phyloP scores from a whole-genome alignment of 92 coral and sea anemone genomes.

The Umimayanthus kanabou region DNA sequence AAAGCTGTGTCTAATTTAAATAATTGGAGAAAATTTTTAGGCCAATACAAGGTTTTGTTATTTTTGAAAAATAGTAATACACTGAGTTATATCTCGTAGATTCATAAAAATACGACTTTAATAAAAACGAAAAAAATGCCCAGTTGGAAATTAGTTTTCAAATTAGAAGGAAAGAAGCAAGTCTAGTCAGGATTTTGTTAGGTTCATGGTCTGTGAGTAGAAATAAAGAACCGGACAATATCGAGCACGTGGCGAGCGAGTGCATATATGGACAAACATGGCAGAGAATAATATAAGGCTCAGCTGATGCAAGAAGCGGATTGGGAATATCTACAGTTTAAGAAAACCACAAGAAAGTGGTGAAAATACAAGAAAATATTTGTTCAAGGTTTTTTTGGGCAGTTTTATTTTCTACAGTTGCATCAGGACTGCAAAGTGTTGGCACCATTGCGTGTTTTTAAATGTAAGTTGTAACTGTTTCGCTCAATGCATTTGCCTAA shows the following conservation, averaged over 20 bases:
- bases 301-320: too few relatives aligned
- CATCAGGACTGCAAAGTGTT: too few relatives aligned
- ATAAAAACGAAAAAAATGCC: background rate
- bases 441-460: too few relatives aligned
- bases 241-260: background rate
- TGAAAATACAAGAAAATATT: too few relatives aligned
- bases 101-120: background rate
- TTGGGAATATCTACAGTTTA: too few relatives aligned
- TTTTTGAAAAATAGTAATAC: background rate
- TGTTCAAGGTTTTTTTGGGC: too few relatives aligned
- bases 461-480: too few relatives aligned
- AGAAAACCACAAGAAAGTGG: too few relatives aligned
- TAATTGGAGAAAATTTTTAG: background rate
- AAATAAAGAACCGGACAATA: background rate
- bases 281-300: too few relatives aligned
- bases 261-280: background rate
- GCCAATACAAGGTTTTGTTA: background rate
- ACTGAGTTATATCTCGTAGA: background rate
- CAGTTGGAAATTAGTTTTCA: background rate
- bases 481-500: too few relatives aligned
- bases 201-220: background rate
- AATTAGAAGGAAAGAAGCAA: background rate
- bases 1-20: background rate
- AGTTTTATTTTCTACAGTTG: too few relatives aligned
- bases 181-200: background rate